Percentiles rank a stretch among this genome's conserved stretches.
Evolutionary conservation across 2,797 vertebrate species (phyloP).

Genomic region (Enteromius treurensis): DNA sequence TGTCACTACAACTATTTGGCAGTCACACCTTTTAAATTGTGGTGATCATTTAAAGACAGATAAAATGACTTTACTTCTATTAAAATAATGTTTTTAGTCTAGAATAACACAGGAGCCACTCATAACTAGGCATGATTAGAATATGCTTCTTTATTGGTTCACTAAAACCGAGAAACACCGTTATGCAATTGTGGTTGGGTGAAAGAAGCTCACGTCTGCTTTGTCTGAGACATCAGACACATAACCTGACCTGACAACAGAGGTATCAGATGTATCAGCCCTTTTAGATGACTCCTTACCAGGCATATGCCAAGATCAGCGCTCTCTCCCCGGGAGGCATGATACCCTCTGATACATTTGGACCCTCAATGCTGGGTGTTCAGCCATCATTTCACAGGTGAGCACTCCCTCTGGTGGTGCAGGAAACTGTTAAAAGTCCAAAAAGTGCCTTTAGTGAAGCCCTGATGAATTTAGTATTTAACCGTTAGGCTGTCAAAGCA

Average conservation of each 20-base stretch:
- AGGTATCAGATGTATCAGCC: constrained; percentile 40
- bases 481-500: constrained; percentile 2
- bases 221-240: constrained; percentile 22
- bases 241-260: constrained; percentile 41
- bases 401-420: constrained; percentile 79
- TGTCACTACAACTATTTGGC: not conserved
- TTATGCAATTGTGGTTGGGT: not conserved
- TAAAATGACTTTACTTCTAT: not conserved
- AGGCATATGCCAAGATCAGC: constrained; percentile 27
- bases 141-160: not conserved
- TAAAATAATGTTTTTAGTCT: not conserved
- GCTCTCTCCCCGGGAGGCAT: constrained; percentile 26
- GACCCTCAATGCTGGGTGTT: constrained; percentile 20
- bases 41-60: not conserved
- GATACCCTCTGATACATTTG: constrained; percentile 20
- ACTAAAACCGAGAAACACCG: not conserved
- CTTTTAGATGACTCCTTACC: constrained; percentile 36
- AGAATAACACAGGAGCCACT: not conserved
- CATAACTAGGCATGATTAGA: not conserved
- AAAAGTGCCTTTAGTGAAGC: constrained; percentile 20
- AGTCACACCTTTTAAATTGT: not conserved
- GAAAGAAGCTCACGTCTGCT: constrained; percentile 7
- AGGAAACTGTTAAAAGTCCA: constrained; percentile 49
- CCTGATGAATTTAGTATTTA: constrained; percentile 1
- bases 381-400: constrained; percentile 62